Conservation (phyloP, 2,113 vertebrate genomes). For the Crotalus helleri region DNA sequence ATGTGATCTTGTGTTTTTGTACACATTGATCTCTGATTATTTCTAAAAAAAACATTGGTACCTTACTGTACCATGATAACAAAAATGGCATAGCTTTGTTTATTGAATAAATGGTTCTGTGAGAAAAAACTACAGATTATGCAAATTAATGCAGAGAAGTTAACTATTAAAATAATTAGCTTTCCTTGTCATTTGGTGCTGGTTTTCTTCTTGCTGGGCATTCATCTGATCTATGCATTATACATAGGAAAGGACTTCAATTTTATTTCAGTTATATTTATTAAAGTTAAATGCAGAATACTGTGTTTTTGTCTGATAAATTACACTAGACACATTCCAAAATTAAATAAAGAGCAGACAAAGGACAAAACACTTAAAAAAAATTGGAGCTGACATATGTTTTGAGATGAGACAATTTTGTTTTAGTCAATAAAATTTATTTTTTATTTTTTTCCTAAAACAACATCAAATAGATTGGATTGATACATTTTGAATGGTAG, state of each 20-base stretch:
- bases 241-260: not conserved
- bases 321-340: constrained; percentile 6
- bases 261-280: not conserved
- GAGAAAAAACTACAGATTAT: not conserved
- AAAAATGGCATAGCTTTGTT: not conserved
- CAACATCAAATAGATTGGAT: not conserved
- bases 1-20: not conserved
- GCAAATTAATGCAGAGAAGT: not conserved
- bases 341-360: constrained; percentile 9
- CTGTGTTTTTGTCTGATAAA: constrained; percentile 23
- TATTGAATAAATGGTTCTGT: not conserved
- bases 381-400: not conserved
- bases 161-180: not conserved
- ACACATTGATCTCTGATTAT: not conserved
- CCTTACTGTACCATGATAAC: not conserved
- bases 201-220: not conserved
- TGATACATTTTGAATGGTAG: not conserved
- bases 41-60: not conserved
- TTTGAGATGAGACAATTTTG: not conserved
- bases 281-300: not conserved
- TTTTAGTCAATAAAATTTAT: not conserved
- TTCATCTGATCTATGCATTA: not conserved
- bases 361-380: not conserved
- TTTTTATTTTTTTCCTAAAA: not conserved
- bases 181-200: not conserved